Base-by-base conservation (phyloP, 2,113 vertebrate genomes). In the Channa maculata region DNA sequence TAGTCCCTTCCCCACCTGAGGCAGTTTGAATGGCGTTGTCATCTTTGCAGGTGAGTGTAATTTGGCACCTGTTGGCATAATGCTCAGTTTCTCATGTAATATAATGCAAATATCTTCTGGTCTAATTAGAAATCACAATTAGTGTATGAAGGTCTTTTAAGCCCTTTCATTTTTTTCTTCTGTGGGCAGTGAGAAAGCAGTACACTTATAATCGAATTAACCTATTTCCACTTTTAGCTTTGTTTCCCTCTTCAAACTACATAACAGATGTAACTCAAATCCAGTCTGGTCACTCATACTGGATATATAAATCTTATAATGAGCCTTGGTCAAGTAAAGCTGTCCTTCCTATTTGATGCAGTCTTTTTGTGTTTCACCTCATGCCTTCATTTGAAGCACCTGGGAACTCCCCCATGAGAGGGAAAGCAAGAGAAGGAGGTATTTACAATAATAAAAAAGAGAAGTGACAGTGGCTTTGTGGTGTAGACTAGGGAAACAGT, bases 341-440 rank as follows among this genome's bases (percentile, higher is more conserved):
- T 36, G 15, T 55, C 45, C 36, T 77, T 74, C 38, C 51, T 77
- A 38, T 71, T 66, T 71, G 37, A 61, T 75, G 45, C 13, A 15
- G 3, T 37, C 8, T 15, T 54, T 74, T 77, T 52, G 15, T 14
- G 68, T 87, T 53, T 82, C 63, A 62, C 8, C 48, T 43, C 9
- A 4, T 58, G 4, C 12, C 53, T 48, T 59, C 24, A 65, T 74
- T 70, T 55, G 46, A 55, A 60, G 12, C 55, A 74, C 75, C 55
- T 80, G 80, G 86, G 82, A 91, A 82, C 63, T 90, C 62, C 87
- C 89, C 68, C 9, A 39, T 59, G 49, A 77, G 12, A 82, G 7
- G 38, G 41, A 68, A 13, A 70, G 65, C n/a, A 52, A 86, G 50
- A 64, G 54, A 65, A 66, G 38, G 58, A 77, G 43, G 52, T 70